phyloP scores from a whole-genome alignment of 2,113 vertebrate species.

The Calidris pugnax region DNA sequence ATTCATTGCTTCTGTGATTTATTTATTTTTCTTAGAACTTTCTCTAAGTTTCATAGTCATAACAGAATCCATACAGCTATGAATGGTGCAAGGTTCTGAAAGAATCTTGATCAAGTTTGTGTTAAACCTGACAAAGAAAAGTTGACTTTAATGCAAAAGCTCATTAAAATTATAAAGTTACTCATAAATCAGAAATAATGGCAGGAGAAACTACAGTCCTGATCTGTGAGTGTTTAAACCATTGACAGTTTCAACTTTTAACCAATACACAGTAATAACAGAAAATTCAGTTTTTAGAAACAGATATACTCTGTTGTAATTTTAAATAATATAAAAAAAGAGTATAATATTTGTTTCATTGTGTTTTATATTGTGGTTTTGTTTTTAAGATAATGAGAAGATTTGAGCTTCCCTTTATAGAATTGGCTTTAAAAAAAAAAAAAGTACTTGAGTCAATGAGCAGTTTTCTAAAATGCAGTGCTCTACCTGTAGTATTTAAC shows the following conservation, averaged over 20 bases:
- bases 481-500: not conserved
- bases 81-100: not conserved
- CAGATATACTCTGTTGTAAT: not conserved
- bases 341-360: not conserved
- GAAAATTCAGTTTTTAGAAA: not conserved
- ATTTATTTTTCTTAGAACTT: not conserved
- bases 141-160: not conserved
- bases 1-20: not conserved
- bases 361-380: not conserved
- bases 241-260: not conserved
- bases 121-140: not conserved
- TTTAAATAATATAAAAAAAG: not conserved
- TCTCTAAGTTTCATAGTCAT: not conserved
- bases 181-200: not conserved
- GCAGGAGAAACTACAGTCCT: not conserved
- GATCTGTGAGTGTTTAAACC: not conserved
- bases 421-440: not conserved
- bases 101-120: not conserved
- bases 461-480: not conserved
- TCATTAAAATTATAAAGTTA: not conserved
- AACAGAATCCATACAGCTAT: not conserved
- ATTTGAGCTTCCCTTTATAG: not conserved
- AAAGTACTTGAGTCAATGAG: not conserved
- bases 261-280: not conserved
- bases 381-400: not conserved